These are phyloP conservation scores for Sylvia borin DNA, from an alignment of 2,797 vertebrate species.

Conservation along the genomic window DNA sequence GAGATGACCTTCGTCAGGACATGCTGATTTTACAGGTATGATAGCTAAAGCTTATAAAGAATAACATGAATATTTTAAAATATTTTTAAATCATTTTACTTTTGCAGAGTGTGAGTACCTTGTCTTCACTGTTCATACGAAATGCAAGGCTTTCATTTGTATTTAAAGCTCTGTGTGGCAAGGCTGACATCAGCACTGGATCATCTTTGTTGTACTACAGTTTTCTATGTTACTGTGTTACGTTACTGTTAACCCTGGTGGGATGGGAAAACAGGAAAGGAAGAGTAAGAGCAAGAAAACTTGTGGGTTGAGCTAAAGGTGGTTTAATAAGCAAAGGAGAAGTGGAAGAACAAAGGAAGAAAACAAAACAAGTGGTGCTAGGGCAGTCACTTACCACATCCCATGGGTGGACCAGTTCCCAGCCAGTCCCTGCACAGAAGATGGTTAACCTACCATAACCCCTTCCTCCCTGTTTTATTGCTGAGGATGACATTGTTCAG, in stretches of 20 bases:
- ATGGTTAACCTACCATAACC: background rate
- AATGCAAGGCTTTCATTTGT: background rate
- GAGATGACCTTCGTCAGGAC: constrained; percentile 96
- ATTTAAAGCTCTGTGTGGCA: background rate
- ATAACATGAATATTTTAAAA: background rate
- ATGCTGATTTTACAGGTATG: constrained; percentile 98
- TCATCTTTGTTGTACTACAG: background rate
- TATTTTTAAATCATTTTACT: background rate
- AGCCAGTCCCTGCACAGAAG: background rate
- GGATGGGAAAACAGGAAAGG: background rate
- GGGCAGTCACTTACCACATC: background rate
- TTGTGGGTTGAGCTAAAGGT: background rate
- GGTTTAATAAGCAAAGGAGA: background rate
- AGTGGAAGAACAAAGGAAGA: background rate
- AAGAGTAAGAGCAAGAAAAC: background rate
- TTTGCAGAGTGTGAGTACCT: background rate
- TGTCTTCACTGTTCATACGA: background rate
- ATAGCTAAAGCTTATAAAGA: background rate
- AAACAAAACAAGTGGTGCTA: background rate
- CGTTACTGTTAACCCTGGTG: background rate
- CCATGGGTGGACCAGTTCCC: background rate
- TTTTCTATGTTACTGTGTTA: background rate
- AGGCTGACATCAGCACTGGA: background rate
- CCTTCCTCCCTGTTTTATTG: background rate
- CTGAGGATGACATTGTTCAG: background rate